phyloP scores from a whole-genome alignment of 2,797 vertebrate genomes.

The Phataginus tricuspis region DNA sequence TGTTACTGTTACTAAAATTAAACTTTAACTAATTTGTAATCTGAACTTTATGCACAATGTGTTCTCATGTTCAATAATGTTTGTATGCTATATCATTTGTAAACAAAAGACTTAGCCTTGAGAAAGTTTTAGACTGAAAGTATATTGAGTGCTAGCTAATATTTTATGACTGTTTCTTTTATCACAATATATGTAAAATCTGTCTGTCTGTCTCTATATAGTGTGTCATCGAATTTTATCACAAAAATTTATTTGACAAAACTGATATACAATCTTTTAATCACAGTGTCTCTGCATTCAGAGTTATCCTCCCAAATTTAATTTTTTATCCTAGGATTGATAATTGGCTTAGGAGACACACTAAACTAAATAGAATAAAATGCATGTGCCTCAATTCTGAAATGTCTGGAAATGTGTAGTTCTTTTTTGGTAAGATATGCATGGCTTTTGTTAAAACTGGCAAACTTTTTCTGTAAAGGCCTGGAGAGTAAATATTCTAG shows the following conservation, averaged over 20 bases:
- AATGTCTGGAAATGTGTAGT: not conserved
- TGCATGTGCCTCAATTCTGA: not conserved
- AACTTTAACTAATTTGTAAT: conserved; percentile 28
- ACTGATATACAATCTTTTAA: not conserved
- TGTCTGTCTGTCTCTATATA: not conserved
- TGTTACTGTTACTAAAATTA: not conserved
- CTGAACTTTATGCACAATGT: not conserved
- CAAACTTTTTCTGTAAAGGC: not conserved
- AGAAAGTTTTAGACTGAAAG: not conserved
- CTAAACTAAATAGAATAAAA: not conserved
- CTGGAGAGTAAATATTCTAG: not conserved
- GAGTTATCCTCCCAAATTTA: not conserved
- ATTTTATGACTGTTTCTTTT: not conserved
- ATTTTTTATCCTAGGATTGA: not conserved
- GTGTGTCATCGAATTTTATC: not conserved
- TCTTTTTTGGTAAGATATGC: not conserved
- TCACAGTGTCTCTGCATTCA: not conserved
- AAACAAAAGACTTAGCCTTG: not conserved
- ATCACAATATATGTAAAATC: not conserved
- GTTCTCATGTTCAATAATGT: not conserved
- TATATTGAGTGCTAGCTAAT: not conserved
- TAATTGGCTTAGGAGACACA: not conserved
- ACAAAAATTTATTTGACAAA: not conserved
- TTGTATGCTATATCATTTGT: not conserved
- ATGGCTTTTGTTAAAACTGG: not conserved